Evolutionary conservation across 37 sponge, comb jelly and placozoan genomes (phyloP), one percentile per base, ranked within the genome.

Genomic region (Haliclona indistincta): DNA sequence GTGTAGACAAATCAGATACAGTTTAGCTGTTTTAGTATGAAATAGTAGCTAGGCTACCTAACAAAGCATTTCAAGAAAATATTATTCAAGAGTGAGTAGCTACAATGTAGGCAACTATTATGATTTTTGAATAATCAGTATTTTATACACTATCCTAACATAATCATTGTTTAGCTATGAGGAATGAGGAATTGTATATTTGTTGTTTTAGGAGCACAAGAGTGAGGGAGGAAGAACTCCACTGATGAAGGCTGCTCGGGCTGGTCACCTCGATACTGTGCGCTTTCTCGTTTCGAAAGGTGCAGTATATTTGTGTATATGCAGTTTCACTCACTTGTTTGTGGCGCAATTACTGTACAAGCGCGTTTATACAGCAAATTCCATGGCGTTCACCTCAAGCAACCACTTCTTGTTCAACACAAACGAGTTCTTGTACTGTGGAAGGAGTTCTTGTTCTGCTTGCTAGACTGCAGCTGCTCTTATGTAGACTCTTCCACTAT

Each of bases 221-320:
- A 70, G 73, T 56, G 92, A 91, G 56, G 92, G 88, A 29, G 92
- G 92, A 17, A 61, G 92, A 38, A 91, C 92, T 20, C 92, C 92
- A 33, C 63, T 91, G 63, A 91, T 91, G 92, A 91, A 91, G 79
- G 92, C 92, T 26, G 88, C 89, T 20, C 26, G 92, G 26, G 79
- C 88, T 28, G 92, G 92, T 4, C 92, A 91, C 69, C 54, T 91
- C 23, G 80, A 85, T 20, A 91, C 92, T 33, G 80, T 79, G 7
- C 76, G 83, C 80, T 91, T 87, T 71, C 71, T 91, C 5, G 69
- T 91, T 35, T 43, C 77, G 7, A 82, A 73, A 82, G 88, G 91
- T 82, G 20, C 3, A 43, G 2, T 19, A 34, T 25, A 36, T 28
- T 36, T 63, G 36, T 40, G 43, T 43, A 68, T 34, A 26, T 17